Conservation (phyloP, 2,888 invertebrate genomes). For the Lymantria monacha region DNA sequence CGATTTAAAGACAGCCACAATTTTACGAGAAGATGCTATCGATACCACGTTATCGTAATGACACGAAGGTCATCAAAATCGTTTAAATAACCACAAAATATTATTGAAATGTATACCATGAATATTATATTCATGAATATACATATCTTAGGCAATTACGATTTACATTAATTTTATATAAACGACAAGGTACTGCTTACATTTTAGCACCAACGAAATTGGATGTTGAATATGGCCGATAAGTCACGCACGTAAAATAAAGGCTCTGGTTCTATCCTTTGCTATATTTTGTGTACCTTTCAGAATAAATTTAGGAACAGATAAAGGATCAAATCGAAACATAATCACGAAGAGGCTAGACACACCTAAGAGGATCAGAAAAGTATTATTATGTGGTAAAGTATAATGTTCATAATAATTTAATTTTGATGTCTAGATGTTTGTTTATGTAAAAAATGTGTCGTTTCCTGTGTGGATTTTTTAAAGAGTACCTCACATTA, state of each 20-base stretch:
- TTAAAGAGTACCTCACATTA: too few species aligned
- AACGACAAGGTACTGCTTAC: neutral
- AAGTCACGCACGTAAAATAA: neutral
- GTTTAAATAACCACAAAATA: slow-evolving; percentile 5
- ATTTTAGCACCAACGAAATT: neutral
- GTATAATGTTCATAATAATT: too few species aligned
- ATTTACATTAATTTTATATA: neutral
- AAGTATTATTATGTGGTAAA: too few species aligned
- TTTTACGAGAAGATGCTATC: slow-evolving; percentile 6
- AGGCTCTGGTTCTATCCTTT: neutral
- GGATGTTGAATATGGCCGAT: neutral
- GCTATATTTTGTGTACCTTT: neutral
- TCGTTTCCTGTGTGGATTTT: too few species aligned
- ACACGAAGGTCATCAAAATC: slow-evolving; percentile 9
- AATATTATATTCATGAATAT: neutral
- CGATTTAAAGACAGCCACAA: slow-evolving; percentile 3
- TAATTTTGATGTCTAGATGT: too few species aligned
- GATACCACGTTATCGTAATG: slow-evolving; percentile 3
- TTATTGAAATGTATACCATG: slow-evolving; percentile 1
- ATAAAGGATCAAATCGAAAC: too few species aligned
- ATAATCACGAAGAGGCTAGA: too few species aligned
- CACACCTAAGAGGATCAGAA: too few species aligned
- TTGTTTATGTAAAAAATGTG: too few species aligned
- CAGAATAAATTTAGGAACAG: neutral
- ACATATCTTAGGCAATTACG: neutral